Conservation (phyloP, 2,797 vertebrate genomes). For the Psittacula derbiana region DNA sequence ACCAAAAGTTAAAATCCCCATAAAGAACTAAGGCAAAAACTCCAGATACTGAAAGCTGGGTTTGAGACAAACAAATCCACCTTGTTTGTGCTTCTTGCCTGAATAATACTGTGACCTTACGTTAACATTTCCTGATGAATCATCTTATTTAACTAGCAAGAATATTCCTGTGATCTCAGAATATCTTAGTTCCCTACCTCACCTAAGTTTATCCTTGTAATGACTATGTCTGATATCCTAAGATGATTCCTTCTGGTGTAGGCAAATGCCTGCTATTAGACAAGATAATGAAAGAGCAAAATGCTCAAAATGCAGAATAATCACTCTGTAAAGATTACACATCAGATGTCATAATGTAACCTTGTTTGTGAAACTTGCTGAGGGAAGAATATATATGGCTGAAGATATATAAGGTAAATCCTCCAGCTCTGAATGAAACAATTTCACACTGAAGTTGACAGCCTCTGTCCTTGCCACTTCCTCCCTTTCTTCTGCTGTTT, state of each 20-base stretch:
- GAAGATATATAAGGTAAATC: neutral
- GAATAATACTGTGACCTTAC: neutral
- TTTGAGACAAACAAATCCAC: neutral
- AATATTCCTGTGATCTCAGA: constrained; percentile 20
- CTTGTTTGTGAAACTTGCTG: neutral
- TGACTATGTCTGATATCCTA: neutral
- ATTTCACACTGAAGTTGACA: neutral
- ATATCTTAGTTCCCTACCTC: neutral
- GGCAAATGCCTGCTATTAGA: neutral
- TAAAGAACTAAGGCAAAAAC: neutral
- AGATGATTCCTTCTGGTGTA: neutral
- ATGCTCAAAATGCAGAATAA: neutral
- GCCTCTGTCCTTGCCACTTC: neutral
- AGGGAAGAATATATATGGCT: neutral
- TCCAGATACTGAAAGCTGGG: neutral
- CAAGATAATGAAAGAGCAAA: constrained; percentile 22
- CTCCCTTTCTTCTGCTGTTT: neutral
- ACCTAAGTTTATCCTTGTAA: neutral
- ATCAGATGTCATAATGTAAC: neutral
- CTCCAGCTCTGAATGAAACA: neutral
- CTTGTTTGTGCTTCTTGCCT: neutral
- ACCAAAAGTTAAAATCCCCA: neutral
- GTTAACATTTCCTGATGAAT: neutral
- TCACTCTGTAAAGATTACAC: neutral
- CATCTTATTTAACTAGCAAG: neutral